Base-by-base conservation (phyloP, 2,888 invertebrate species). In the Molanna angustata region DNA sequence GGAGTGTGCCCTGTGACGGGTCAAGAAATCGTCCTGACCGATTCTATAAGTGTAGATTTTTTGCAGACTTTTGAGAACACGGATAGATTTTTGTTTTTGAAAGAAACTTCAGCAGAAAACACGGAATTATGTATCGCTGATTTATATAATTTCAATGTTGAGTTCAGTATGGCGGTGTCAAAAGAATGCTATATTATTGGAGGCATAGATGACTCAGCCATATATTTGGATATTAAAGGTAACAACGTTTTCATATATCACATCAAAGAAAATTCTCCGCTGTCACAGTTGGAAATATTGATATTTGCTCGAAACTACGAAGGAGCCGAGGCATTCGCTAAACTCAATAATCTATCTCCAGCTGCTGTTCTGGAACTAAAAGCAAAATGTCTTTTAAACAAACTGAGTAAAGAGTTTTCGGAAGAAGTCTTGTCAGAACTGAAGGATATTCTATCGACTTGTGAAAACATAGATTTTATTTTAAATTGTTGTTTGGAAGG, bases 201-300 rank as follows among this genome's bases (percentile, higher is more conserved):
- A 3, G 59, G 56, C n/a, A 33, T 59, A 4, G 48, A 52, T 37
- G 46, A 54, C 33, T 43, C 52, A 4, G 59, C 54, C 11, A 17
- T 59, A 13, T 59, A 56, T 46, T 16, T 54, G 7, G 59, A 59
- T 49, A 42, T 54, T 2, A 54, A 44, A 39, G 52, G 52, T 22
- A 51, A 44, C n/a, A 56, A 52, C 19, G 17, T 59, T 3, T 56
- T 43, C 21, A n/a, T 59, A 32, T 59, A 52, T 40, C 51, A 54
- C 35, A 52, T 59, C 17, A 44, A 54, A 49, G 56, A 59, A 46
- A 59, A 56, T 32, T 59, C 59, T 4, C 59, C 59, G 2, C 13
- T 59, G 19, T 59, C 59, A 2, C 59, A 59, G 35, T 41, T 59
- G 9, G 59, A 59, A 49, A 59, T 56, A 27, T 39, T 59, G 2